phyloP scores from a whole-genome alignment of 2,888 invertebrate species.

The Drosophila sordidula region DNA sequence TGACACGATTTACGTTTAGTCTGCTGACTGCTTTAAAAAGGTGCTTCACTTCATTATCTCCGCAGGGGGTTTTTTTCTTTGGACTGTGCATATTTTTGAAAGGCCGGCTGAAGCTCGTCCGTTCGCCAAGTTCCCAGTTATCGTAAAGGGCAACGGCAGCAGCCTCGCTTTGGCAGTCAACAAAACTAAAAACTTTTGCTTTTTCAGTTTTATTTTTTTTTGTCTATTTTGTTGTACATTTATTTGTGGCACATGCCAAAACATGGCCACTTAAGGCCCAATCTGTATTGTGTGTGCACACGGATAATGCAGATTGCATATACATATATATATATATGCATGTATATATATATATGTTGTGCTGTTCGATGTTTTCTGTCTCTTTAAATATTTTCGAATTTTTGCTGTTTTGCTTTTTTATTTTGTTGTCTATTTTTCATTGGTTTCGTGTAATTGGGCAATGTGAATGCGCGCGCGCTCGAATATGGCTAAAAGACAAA shows the following conservation, averaged over 20 bases:
- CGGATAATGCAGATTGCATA: conserved; percentile 59
- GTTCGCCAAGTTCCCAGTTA: conserved; percentile 17
- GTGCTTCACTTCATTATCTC: conserved; percentile 16
- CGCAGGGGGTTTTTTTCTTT: conserved; percentile 8
- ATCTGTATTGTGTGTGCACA: conserved; percentile 40
- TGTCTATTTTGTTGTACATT: conserved; percentile 14
- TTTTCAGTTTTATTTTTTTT: conserved; percentile 26
- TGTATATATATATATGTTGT: not conserved
- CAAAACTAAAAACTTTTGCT: conserved; percentile 30
- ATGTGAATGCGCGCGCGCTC: conserved; percentile 23
- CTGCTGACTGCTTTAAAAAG: not conserved
- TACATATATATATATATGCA: not conserved
- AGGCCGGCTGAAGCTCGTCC: conserved; percentile 35
- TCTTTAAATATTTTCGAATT: conserved; percentile 23
- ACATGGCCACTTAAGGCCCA: conserved; percentile 62
- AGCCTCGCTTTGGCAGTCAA: conserved; percentile 30
- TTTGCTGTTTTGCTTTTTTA: conserved; percentile 1
- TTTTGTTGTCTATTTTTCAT: conserved; percentile 8
- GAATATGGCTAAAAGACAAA: conserved; percentile 26
- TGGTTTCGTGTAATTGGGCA: conserved; percentile 29
- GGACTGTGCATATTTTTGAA: conserved; percentile 30
- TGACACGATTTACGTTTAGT: not conserved
- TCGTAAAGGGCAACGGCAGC: conserved; percentile 25
- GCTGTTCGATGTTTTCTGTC: conserved; percentile 13
- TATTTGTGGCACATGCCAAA: conserved; percentile 57